phyloP scores from a whole-genome alignment of 2,797 vertebrate species.

The Synaphobranchus kaupii region DNA sequence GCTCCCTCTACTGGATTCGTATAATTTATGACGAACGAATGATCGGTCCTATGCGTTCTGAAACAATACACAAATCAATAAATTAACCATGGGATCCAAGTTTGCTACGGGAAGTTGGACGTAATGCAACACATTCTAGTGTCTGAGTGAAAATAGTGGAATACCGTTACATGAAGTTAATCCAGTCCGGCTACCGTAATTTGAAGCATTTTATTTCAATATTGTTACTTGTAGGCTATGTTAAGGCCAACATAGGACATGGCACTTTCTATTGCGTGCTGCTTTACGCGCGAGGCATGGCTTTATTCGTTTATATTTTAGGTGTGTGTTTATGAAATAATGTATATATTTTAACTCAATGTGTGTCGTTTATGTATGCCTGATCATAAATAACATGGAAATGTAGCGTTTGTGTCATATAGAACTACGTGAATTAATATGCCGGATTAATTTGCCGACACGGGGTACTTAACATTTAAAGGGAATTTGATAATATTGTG shows the following conservation, averaged over 20 bases:
- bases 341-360: neutral
- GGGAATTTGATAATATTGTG: neutral
- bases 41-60: conserved; percentile 13
- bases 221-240: neutral
- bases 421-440: neutral
- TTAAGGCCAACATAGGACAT: neutral
- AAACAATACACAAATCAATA: conserved; percentile 27
- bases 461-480: neutral
- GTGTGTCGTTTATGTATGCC: neutral
- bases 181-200: neutral
- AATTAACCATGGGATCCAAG: neutral
- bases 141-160: neutral
- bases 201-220: neutral
- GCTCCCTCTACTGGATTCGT: conserved; percentile 73
- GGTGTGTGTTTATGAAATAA: neutral
- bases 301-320: neutral
- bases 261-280: neutral
- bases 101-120: neutral
- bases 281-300: neutral
- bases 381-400: neutral
- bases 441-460: neutral
- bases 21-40: neutral
- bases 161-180: neutral
- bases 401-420: neutral
- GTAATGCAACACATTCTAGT: neutral